phyloP scores from a whole-genome alignment of 2,888 invertebrate genomes.

The Catocala sponsa region DNA sequence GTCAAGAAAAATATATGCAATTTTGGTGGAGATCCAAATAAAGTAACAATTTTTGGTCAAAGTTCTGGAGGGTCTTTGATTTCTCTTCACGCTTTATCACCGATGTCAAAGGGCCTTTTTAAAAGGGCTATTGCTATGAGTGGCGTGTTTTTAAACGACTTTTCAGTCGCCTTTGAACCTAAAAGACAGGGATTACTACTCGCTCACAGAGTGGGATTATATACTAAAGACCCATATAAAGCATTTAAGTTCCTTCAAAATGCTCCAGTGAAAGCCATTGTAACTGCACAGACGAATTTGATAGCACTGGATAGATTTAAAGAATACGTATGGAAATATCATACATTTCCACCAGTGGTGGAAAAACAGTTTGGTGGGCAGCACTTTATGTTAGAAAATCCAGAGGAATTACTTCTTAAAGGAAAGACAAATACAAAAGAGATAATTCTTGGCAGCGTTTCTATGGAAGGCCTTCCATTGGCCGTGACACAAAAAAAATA shows the following conservation, averaged over 20 bases:
- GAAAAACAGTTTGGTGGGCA: conserved; percentile 47
- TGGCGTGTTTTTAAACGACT: conserved; percentile 26
- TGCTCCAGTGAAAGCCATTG: conserved; percentile 29
- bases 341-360: conserved; percentile 45
- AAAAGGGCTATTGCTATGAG: conserved; percentile 54
- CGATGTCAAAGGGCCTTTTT: conserved; percentile 68
- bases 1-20: conserved; percentile 59
- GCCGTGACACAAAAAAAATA: conserved; percentile 2
- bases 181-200: conserved; percentile 50
- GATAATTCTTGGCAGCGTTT: conserved; percentile 90
- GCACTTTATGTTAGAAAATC: conserved; percentile 46
- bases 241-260: conserved; percentile 56
- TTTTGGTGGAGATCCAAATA: conserved; percentile 64
- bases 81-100: conserved; percentile 61
- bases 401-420: conserved; percentile 45
- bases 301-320: conserved; percentile 17
- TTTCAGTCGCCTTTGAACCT: conserved; percentile 41
- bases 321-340: conserved; percentile 6
- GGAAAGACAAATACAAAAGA: conserved; percentile 83
- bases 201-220: conserved; percentile 51
- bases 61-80: conserved; percentile 65
- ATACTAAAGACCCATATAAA: conserved; percentile 48
- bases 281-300: conserved; percentile 19
- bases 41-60: conserved; percentile 65
- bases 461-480: conserved; percentile 86